Conservation (phyloP, 2,888 invertebrate species). For the Rhamphomyia laevipes region DNA sequence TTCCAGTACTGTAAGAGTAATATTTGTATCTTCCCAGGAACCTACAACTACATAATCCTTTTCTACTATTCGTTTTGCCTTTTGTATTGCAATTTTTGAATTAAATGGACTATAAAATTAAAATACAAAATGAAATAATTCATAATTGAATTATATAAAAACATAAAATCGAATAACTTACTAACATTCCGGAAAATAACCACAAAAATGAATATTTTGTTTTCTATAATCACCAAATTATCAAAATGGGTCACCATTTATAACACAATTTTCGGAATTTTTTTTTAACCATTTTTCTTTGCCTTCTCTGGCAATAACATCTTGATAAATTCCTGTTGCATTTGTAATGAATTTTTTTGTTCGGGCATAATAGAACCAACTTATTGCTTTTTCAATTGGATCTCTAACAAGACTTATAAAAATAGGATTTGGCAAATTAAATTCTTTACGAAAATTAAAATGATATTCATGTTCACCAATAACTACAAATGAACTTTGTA, state of each 20-base stretch:
- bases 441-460: slow-evolving; percentile 70
- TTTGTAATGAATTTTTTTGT: not conserved
- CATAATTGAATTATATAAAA: not conserved
- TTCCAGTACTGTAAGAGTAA: slow-evolving; percentile 67
- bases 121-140: not conserved
- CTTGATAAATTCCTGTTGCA: slow-evolving; percentile 43
- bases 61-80: slow-evolving; percentile 71
- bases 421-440: slow-evolving; percentile 64
- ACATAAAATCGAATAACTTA: slow-evolving; percentile 36
- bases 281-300: slow-evolving; percentile 19
- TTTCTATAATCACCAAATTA: slow-evolving; percentile 76
- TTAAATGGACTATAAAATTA: slow-evolving; percentile 59
- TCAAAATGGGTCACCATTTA: slow-evolving; percentile 68
- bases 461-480: slow-evolving; percentile 81
- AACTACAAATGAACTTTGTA: slow-evolving; percentile 48
- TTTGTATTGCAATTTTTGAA: slow-evolving; percentile 61
- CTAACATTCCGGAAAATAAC: slow-evolving; percentile 67
- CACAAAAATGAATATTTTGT: slow-evolving; percentile 79
- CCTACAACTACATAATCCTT: slow-evolving; percentile 76
- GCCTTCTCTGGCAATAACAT: slow-evolving; percentile 51
- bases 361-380: slow-evolving; percentile 82
- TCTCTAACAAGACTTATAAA: slow-evolving; percentile 81
- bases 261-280: slow-evolving; percentile 73
- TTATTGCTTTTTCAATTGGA: slow-evolving; percentile 77
- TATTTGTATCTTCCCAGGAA: slow-evolving; percentile 72